Base-by-base conservation (phyloP, 1,140 invertebrate genomes). In the Antheraea pernyi region DNA sequence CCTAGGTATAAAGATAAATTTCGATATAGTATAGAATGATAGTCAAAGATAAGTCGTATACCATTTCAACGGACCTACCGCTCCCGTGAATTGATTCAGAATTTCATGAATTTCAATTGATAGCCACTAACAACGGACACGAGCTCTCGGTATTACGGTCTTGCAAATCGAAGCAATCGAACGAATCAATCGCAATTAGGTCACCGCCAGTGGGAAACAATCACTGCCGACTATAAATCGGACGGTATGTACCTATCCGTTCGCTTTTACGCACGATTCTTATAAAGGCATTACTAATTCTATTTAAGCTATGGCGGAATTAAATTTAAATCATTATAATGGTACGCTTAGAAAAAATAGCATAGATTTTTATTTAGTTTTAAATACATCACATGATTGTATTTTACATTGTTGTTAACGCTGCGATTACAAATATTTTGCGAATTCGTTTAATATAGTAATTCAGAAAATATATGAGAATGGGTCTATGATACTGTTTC, bases 81-180 rank as follows among this genome's bases (percentile, higher is more conserved):
- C 16, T 13, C 11, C 16, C 46, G 16, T 53, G 46, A 53, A 53
- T 16, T 53, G 16, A 53, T 53, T 53, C 16, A n/a, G 46, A 53
- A 53, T 16, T 53, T 53, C 46, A 53, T 53, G 46, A 53, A 53
- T 53, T 53, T 53, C 46, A 53, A 53, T 53, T 53, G 46, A 53
- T 6, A 16, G 46, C 46, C 16, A 53, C 16, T 53, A 53, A 53
- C 46, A 16, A 53, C 46, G 13, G 46, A 13, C 46, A 53, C 11
- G 11, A 53, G 46, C 46, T 53, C 46, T 9, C 4, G 4, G 46
- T 13, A 53, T 53, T 53, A 13, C 46, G 16, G 46, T 53, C 11
- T 53, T n/a, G 46, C 46, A 6, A 16, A 53, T 53, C 46, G 46
- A 53, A 53, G 46, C 46, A 53, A 53, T 53, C 46, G 13, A 53